A percentile compares a stretch with the other conserved stretches of the same genome.
phyloP scores from a whole-genome alignment of 2,888 invertebrate genomes.

The Galeruca laticollis region DNA sequence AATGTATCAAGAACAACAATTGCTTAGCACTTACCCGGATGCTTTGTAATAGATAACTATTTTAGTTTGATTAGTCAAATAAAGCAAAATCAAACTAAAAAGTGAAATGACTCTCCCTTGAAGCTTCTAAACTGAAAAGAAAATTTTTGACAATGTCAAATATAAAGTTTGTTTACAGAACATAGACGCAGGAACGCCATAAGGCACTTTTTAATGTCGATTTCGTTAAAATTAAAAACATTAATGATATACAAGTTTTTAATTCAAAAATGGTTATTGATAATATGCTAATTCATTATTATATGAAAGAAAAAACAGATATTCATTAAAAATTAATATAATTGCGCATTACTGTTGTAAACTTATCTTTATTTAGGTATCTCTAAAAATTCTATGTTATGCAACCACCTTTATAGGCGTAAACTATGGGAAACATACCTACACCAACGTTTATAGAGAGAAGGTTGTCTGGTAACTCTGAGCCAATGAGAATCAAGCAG shows the following conservation, averaged over 20 bases:
- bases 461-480: too few relatives aligned
- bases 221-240: background rate
- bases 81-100: slow-evolving; percentile 44
- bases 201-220: slow-evolving; percentile 70
- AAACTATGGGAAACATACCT: too few relatives aligned
- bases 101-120: slow-evolving; percentile 20
- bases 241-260: background rate
- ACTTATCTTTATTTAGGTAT: background rate
- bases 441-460: too few relatives aligned
- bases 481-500: too few relatives aligned
- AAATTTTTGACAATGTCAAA: slow-evolving; percentile 29
- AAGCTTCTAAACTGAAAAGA: slow-evolving; percentile 27
- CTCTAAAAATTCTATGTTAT: background rate
- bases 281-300: background rate
- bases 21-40: slow-evolving; percentile 52
- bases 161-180: slow-evolving; percentile 17
- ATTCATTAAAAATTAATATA: background rate
- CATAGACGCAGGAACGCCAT: slow-evolving; percentile 17
- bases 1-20: slow-evolving; percentile 31
- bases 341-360: background rate
- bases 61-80: slow-evolving; percentile 45
- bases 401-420: background rate
- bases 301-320: background rate
- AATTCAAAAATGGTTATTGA: background rate
- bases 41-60: slow-evolving; percentile 42